A percentile compares a stretch with the other conserved stretches of the same genome.
These are phyloP conservation scores for Orycteropus afer DNA, from an alignment of 2,113 vertebrate species.

Conservation along the genomic window DNA sequence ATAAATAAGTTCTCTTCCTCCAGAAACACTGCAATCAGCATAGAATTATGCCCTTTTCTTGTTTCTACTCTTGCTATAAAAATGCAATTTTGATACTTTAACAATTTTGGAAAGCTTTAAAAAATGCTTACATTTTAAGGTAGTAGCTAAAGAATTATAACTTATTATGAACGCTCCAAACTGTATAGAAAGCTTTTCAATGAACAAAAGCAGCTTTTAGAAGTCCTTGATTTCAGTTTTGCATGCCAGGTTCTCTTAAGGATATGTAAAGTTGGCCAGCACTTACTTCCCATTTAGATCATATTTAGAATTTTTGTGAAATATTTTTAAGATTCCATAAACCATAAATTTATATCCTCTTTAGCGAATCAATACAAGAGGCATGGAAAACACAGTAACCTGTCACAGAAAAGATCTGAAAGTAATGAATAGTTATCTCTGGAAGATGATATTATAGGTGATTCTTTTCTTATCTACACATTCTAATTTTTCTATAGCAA, in stretches of 20 bases:
- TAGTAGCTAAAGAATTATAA: conserved; percentile 20
- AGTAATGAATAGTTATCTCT: neutral
- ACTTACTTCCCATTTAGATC: neutral
- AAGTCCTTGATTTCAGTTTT: conserved; percentile 12
- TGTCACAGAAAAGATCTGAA: conserved; percentile 1
- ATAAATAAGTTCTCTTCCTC: conserved; percentile 10
- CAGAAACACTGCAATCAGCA: conserved; percentile 19
- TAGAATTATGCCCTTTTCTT: conserved; percentile 11
- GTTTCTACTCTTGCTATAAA: conserved; percentile 27
- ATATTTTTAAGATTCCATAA: neutral
- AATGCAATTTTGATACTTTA: conserved; percentile 48
- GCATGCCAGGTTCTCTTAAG: conserved; percentile 37
- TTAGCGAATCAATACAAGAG: neutral
- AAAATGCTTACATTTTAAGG: conserved; percentile 41
- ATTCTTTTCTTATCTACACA: conserved; percentile 36
- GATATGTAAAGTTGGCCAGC: neutral
- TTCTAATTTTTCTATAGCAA: conserved; percentile 7
- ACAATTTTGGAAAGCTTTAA: conserved; percentile 44
- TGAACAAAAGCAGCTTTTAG: conserved; percentile 35
- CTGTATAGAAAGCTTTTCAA: conserved; percentile 11
- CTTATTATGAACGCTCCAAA: conserved; percentile 38
- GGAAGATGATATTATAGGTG: neutral
- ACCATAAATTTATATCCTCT: neutral
- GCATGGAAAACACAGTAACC: conserved; percentile 23
- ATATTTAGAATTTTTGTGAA: conserved; percentile 49